Evolutionary conservation across 1,140 invertebrate genomes (phyloP), one percentile per base, ranked within the genome.

Genomic region (Neelides sp.): DNA sequence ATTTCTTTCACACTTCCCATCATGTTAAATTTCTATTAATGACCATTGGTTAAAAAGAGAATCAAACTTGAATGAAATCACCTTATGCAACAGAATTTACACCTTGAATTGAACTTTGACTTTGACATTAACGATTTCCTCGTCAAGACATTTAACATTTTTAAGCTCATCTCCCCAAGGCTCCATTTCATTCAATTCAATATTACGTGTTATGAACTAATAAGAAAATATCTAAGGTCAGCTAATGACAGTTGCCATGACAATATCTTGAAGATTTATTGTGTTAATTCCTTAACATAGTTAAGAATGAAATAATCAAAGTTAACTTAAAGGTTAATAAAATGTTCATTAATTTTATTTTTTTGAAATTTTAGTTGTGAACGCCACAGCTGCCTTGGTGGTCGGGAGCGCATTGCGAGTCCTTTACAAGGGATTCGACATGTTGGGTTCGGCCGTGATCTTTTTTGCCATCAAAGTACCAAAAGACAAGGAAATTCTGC

Each of bases 341-440:
- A n/a, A n/a, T n/a, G n/a, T n/a, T n/a, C n/a, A n/a, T n/a, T n/a
- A 7, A 39, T 39, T 39, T 4, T 19, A 7, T 44, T 7, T 34
- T 41, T 51, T 42, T 44, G 28, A 46, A 13, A 17, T 49, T 52
- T 4, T 41, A 58, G 58, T 60, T 24, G 37, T 60, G 12, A 56
- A 52, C 36, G 54, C 58, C 23, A 36, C 48, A 17, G 23, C 47
- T 24, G 47, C 35, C 2, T n/a, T 56, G 5, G 40, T 57, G 20
- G 37, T 60, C 27, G 36, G 20, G 5, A 44, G 48, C 13, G 27
- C 54, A 13, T 42, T 60, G 24, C 47, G 58, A 48, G n/a, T 50
- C 17, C 15, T 46, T 8, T 60, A 56, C 52, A 56, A 57, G 39
- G 52, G 39, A 12, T 54, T 48, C 23, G 54, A 60, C 34, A 20